Base-by-base conservation (phyloP, 2,888 invertebrate genomes). In the Sarcophaga variegata region DNA sequence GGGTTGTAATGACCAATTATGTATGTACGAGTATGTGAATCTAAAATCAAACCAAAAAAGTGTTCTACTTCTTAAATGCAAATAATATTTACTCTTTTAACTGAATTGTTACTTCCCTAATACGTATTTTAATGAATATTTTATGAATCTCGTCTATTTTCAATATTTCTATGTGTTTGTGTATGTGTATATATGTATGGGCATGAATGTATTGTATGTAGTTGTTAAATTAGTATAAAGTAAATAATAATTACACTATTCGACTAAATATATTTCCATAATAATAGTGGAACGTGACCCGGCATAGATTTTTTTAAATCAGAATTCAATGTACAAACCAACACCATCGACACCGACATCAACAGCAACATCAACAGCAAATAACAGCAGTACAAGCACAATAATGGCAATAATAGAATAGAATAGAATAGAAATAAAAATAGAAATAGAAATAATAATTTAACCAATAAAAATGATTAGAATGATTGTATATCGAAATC, bases 221-320 rank as follows among this genome's bases (percentile, higher is more conserved):
- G 37, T 82, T 64, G 45, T 70, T 54, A 54, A 54, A 22, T 75
- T 70, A 63, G 74, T 47, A 12, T 37, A 62, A 75, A 75, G 63
- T 79, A 79, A 80, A 84, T 76, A 71, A 74, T 75, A 49, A 80
- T 83, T 64, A n/a, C 62, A 45, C 63, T 74, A 59, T 79, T 64
- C 27, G 2, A 60, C 49, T 70, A 70, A 69, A 70, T 49, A 71
- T 54, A 67, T 66, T 64, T 71, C 27, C 12, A 27, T 49, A 71
- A n/a, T n/a, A 62, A 17, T 59, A 37, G 22, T 47, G 11, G 17
- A 84, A 80, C 84, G 84, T 84, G 84, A 80, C 76, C 49, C 47
- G 37, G 37, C 76, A 84, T 76, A 71, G 27, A 76, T 74, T 78
- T 69, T 72, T 66, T 63, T 69, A 64, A 47, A 59, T 75, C 64